Evolutionary conservation across 2,888 invertebrate genomes (phyloP), one percentile per base, ranked within the genome.

Genomic region (Standfussiana lucernea): DNA sequence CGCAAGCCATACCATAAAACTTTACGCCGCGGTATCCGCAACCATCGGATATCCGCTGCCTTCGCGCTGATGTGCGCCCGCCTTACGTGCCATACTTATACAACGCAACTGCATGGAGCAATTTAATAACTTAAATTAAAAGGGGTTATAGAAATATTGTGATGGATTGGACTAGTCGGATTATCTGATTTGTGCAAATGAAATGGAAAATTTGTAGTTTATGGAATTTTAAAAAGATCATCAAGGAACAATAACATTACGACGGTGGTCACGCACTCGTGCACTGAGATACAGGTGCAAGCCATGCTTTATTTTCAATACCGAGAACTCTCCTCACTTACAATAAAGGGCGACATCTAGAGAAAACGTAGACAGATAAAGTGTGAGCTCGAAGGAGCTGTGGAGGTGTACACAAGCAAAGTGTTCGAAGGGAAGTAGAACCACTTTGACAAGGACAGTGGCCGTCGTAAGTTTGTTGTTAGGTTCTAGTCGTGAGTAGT

Each of bases 21-120:
- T 37, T 68, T 68, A 82, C 53, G 13, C 18, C 47, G n/a, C 64
- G 35, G 59, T 82, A 68, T 77, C 77, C 83, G 72, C 61, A 50
- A 13, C 37, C 21, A 5, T 45, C 35, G 62, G 82, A 77, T 61
- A 71, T 68, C 83, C 70, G 66, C 65, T 28, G 45, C 37, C 56
- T n/a, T 13, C 10, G 28, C 67, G n/a, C 45, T 7, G 56, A 37
- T 71, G 83, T 69, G 79, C 59, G 37, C 71, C 50, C 13, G 61
- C 74, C 37, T 56, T 62, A 65, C n/a, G 18, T 18, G 21, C n/a
- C 40, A 21, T n/a, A 32, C 18, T 10, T 35, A 28, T 35, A 65
- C 24, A 32, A 53, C 53, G 32, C 50, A 59, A 67, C 50, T 56
- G 47, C 47, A 66, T 56, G 47, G 28, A 35, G 8, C 35, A 15